A percentile compares a stretch with the other conserved stretches of the same genome.
phyloP scores from a whole-genome alignment of 2,888 invertebrate species.

The Hypomecis atomaria region DNA sequence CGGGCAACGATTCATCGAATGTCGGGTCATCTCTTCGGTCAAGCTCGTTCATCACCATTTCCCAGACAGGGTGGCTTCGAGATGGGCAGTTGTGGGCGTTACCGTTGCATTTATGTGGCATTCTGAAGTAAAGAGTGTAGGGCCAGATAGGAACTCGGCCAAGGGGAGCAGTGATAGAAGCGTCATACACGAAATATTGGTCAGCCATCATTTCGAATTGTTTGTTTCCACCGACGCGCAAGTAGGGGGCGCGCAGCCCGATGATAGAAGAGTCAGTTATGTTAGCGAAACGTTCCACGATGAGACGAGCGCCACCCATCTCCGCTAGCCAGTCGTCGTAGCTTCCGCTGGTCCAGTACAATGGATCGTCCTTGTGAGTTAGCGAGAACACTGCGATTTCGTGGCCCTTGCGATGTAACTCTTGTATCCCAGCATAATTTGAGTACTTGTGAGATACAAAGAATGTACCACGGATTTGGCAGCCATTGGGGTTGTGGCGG shows the following conservation, averaged over 20 bases:
- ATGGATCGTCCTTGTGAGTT: conserved; percentile 96
- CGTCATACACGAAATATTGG: conserved; percentile 97
- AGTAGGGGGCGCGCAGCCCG: conserved; percentile 94
- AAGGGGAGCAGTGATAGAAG: conserved; percentile 95
- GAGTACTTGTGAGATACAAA: conserved; percentile 97
- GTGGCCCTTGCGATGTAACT: conserved; percentile 94
- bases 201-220: conserved; percentile 99
- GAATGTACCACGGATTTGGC: conserved; percentile 94
- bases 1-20: conserved; percentile 96
- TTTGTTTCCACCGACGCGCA: conserved; percentile 96
- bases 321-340: conserved; percentile 97
- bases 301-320: conserved; percentile 95
- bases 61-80: conserved; percentile 96
- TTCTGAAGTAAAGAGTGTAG: conserved; percentile 97
- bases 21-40: conserved; percentile 97
- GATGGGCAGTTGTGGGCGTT: conserved; percentile 97
- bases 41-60: conserved; percentile 98
- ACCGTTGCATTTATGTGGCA: conserved; percentile 98
- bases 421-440: conserved; percentile 95
- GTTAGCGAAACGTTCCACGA: conserved; percentile 95
- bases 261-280: conserved; percentile 96
- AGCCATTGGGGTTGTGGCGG: conserved; percentile 94
- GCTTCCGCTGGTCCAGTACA: conserved; percentile 94
- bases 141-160: conserved; percentile 98
- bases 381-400: conserved; percentile 96